Percentiles rank a stretch among this genome's conserved stretches.
phyloP scores from a whole-genome alignment of 2,797 vertebrate species.

The Syngnathus rostellatus region DNA sequence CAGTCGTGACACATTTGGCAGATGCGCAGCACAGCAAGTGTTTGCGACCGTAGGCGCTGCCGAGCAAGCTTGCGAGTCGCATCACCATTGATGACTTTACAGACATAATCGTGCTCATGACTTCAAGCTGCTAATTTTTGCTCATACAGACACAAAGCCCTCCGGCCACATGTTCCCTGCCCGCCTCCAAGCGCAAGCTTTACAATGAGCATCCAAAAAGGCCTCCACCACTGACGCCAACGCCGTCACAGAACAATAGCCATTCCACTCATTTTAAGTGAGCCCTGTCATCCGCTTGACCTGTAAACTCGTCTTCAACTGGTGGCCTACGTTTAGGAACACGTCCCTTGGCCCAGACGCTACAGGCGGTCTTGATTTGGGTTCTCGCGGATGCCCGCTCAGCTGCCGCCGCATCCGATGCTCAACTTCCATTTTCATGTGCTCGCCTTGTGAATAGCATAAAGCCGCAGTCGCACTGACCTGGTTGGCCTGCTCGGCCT shows the following conservation, averaged over 20 bases:
- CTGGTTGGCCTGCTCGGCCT: constrained; percentile 57
- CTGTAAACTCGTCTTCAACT: too few relatives aligned
- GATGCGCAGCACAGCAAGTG: constrained; percentile 46
- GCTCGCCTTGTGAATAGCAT: too few relatives aligned
- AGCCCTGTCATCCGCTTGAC: too few relatives aligned
- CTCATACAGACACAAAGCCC: neutral
- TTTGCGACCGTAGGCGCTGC: neutral
- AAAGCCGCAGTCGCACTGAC: constrained; percentile 31
- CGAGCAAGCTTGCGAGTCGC: neutral
- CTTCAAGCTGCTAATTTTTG: neutral
- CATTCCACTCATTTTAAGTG: too few relatives aligned
- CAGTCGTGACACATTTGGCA: constrained; percentile 62
- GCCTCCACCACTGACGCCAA: too few relatives aligned
- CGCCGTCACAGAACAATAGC: too few relatives aligned
- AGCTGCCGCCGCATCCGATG: too few relatives aligned
- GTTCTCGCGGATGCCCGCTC: too few relatives aligned
- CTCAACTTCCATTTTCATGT: too few relatives aligned
- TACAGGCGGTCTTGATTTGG: too few relatives aligned
- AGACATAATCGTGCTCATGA: neutral
- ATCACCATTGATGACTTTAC: neutral
- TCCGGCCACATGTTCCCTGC: neutral
- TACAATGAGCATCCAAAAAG: neutral
- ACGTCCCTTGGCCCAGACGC: too few relatives aligned
- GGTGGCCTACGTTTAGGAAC: too few relatives aligned
- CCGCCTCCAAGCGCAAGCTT: neutral